Base-by-base conservation (phyloP, 1,140 invertebrate species). In the Drusus annulatus region DNA sequence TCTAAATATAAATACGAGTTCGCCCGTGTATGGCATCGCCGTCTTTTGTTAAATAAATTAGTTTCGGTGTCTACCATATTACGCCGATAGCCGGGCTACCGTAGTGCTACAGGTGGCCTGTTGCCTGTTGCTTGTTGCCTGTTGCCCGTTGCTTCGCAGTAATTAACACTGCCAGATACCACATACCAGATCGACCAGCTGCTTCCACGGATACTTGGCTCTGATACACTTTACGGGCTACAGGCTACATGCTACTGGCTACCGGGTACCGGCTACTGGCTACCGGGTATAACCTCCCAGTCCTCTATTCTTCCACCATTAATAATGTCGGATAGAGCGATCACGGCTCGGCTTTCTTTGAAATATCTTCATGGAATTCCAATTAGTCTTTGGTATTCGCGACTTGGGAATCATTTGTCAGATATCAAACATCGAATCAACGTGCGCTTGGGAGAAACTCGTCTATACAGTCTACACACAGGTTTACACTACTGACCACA, bases 41-140 rank as follows among this genome's bases (percentile, higher is more conserved):
- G 87, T 86, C 88, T 89, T 88, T 90, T 90, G 89, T 90, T 89
- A 89, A 90, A 90, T 90, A 90, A 90, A 90, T 90, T 90, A 90
- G 89, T 88, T 90, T 89, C 89, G 89, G 89, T 90, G 88, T 90
- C 89, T 90, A 90, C 89, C 88, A 90, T 89, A 90, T 90, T 90
- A 90, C 89, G 89, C 89, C 86, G 86, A 85, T 65, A 83, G 82
- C 62, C 63, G 45, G 25, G 78, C 80, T 84, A 80, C 80, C 71
- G 69, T 28, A 21, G 62, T 8, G 52, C 21, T 28, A 60, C 52
- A 8, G 15, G 50, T 45, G 17, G 51, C 51, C 69, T 13, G 69
- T 45, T 45, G 28, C 5, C 8, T 36, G 31, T 36, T 28, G 60
- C n/a, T n/a, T n/a, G n/a, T n/a, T n/a, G n/a, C n/a, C n/a, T 6